Evolutionary conservation across 2,113 vertebrate species (phyloP).

Genomic region (Petroica traversi): DNA sequence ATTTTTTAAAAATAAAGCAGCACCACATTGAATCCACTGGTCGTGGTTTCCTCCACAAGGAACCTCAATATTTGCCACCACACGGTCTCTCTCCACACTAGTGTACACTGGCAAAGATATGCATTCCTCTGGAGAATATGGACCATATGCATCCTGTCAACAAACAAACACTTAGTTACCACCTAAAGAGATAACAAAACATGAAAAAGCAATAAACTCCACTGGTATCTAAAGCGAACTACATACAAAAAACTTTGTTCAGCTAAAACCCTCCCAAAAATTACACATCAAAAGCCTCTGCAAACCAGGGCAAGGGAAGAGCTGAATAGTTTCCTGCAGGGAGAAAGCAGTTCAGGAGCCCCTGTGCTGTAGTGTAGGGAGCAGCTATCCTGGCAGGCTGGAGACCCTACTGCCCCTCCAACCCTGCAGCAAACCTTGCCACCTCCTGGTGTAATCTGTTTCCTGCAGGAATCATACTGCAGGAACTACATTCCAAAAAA

Average conservation of each 20-base stretch:
- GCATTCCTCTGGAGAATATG: constrained; percentile 82
- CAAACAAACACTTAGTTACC: background rate
- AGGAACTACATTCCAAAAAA: background rate
- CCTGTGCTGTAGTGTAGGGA: background rate
- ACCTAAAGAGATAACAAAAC: background rate
- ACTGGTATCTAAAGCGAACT: background rate
- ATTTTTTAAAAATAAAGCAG: constrained; percentile 91
- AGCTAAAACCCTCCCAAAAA: background rate
- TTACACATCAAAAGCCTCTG: background rate
- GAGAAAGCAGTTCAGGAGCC: background rate
- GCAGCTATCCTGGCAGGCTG: background rate
- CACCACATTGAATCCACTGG: constrained; percentile 93
- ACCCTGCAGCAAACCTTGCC: background rate
- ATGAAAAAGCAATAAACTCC: background rate
- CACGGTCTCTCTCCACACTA: constrained; percentile 85
- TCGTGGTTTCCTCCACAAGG: constrained; percentile 86
- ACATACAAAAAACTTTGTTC: background rate
- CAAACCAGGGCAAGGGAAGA: too few relatives aligned
- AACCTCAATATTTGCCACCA: constrained; percentile 88
- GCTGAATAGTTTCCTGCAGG: background rate
- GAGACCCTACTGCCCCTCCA: background rate
- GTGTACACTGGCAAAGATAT: constrained; percentile 91
- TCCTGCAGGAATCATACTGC: background rate
- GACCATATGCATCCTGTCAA: constrained; percentile 76
- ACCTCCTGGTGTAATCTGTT: accelerated